Evolutionary conservation across 2,113 vertebrate genomes (phyloP), one percentile per base, ranked within the genome.

Genomic region (Hydrochoerus hydrochaeris): DNA sequence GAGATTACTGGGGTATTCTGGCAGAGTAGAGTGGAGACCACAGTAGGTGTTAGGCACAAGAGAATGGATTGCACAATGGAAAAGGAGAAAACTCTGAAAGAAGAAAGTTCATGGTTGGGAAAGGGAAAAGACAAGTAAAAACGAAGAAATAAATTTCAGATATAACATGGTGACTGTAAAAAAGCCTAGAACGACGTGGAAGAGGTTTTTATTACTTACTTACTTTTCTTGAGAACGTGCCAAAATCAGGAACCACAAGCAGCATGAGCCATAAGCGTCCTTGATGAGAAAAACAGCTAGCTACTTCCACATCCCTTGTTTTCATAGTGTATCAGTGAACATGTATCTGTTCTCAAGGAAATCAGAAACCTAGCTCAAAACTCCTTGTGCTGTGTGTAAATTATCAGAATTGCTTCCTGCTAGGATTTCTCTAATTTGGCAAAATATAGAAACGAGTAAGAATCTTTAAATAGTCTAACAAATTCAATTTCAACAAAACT

Each of bases 371-470:
- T 65, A 60, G 22, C 63, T 90, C 11, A 9, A 1, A 4, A 86
- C 41, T 58, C 90, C 62, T 69, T 26, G 35, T 67, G 30, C 62
- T 65, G 28, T 65, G 5, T 63, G 5, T 82, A 85, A 82, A 92
- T 85, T 20, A 65, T 41, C 71, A 90, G 38, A 26, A 44, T 71
- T 89, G 57, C 30, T 94, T 94, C 22, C 35, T 91, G 30, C 38
- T 88, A 24, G 52, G 52, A 60, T 95, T 91, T 65, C 69, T 87
- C 19, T 93, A 91, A 90, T 97, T 92, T 88, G 32, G 52, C 24
- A 49, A 94, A 81, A 7, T 71, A 86, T 57, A 14, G 73, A 93
- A 91, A 89, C 89, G 60, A 88, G 26, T 65, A 60, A 38, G 35
- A 93, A 69, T 26, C 30, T 91, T 91, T 38, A 94, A 71, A 69